Evolutionary conservation across 2,797 vertebrate species (phyloP), one percentile per base, ranked within the genome.

Genomic region (Borostomias antarcticus): DNA sequence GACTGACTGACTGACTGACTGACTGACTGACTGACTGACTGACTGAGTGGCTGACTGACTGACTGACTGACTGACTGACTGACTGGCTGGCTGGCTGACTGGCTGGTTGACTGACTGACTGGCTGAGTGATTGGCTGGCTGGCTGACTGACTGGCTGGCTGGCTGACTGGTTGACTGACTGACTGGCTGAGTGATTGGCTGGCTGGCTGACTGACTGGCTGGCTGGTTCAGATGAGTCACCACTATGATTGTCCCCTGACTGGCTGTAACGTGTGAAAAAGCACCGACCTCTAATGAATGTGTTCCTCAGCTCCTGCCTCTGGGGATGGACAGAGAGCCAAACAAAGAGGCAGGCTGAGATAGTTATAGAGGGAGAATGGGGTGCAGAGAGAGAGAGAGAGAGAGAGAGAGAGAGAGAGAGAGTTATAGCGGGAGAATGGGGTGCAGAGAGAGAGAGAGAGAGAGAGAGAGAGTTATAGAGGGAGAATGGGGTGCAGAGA

Each of bases 281-380:
- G 48, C 48, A 51, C 48, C 23, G 48, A 25, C 48, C 48, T 51
- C 48, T 25, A 23, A 51, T 51, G 48, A 51, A 51, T 51, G 23
- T 19, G 10, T 13, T 23, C 48, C 21, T 51, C 21, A 51, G 21
- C 9, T 25, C 21, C 11, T 51, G 23, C 6, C 8, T 9, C 11
- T 51, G 35, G 35, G 35, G 5, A 7, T 1, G 23, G 7, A 51
- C 6, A 25, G 48, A 51, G 21, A 25, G 10, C 5, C 19, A 51
- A 51, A 25, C 48, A 51, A 25, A 51, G 48, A 51, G 9, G 1
- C 1, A 45, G 15, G 40, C 40, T 15, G 40, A 51, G 5, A 9
- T 4, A 51, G 48, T 21, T 7, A 9, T 19, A 6, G 40, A 43
- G 15, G n/a, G 40, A 43, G 40, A 43, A 15, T 1, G 37, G 4